Percentiles rank a stretch among this genome's conserved stretches.
Evolutionary conservation across 2,888 invertebrate species (phyloP).

Genomic region (Ferrisia virgata): DNA sequence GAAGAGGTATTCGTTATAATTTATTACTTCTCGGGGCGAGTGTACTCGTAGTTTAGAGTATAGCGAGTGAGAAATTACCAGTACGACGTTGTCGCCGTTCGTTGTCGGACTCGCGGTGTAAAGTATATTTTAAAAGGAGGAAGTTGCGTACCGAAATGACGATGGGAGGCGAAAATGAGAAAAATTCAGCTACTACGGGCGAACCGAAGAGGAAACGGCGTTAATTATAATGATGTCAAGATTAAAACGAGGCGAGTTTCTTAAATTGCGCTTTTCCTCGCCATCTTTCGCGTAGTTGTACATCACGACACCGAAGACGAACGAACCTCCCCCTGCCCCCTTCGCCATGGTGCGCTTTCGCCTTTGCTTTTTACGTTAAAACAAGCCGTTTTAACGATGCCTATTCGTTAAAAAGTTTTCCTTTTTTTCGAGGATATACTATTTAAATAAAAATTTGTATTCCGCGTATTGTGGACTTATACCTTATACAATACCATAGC

Average conservation of each 20-base stretch:
- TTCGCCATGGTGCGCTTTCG: neutral
- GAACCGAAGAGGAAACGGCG: constrained; percentile 1
- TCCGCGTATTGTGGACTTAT: neutral
- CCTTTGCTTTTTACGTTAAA: neutral
- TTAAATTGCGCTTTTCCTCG: constrained; percentile 39
- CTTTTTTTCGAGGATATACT: neutral
- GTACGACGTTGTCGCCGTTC: neutral
- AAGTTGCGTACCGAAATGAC: neutral
- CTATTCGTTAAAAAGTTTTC: neutral
- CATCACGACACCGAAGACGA: no score
- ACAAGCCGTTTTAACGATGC: constrained; percentile 13
- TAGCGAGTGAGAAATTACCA: neutral
- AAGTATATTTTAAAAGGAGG: constrained; percentile 7
- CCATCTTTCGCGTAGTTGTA: neutral
- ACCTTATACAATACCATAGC: neutral
- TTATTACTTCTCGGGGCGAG: neutral
- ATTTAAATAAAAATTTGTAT: neutral
- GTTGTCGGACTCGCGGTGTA: neutral
- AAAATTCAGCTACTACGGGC: neutral
- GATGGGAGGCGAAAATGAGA: neutral
- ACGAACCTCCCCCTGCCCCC: no score
- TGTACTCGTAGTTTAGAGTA: neutral
- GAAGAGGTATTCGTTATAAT: neutral
- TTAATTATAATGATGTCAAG: constrained; percentile 41
- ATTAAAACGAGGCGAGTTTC: constrained; percentile 40